Percentiles rank a stretch among this genome's conserved stretches.
phyloP scores from a whole-genome alignment of 2,888 invertebrate genomes.

The Aphidius colemani region DNA sequence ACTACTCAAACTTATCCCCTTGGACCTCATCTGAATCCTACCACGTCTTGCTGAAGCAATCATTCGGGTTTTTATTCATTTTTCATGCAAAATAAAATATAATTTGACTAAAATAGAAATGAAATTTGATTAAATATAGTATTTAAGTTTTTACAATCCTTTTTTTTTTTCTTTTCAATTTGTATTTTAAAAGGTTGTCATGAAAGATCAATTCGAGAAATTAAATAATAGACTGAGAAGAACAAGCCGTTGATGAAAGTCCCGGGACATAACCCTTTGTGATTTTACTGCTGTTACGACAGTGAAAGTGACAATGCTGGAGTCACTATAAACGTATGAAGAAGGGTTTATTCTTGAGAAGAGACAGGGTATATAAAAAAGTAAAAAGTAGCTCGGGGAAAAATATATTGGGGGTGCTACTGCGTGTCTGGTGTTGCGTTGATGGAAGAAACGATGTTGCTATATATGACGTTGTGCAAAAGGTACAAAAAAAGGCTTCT shows the following conservation, averaged over 20 bases:
- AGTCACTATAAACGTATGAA: background rate
- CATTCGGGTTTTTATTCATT: background rate
- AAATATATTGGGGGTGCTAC: background rate
- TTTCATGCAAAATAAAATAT: too few relatives aligned
- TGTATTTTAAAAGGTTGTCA: slow-evolving; percentile 29
- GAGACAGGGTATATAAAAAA: background rate
- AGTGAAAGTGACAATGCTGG: background rate
- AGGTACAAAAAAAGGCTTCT: slow-evolving; percentile 8
- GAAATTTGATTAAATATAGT: too few relatives aligned
- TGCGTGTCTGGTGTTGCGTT: slow-evolving; percentile 30
- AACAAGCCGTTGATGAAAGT: slow-evolving; percentile 41
- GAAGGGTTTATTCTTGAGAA: background rate
- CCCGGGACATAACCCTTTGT: slow-evolving; percentile 43
- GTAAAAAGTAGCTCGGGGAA: background rate
- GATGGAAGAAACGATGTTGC: slow-evolving; percentile 43
- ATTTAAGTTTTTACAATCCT: background rate
- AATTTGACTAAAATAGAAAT: too few relatives aligned
- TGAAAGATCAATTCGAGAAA: slow-evolving; percentile 29
- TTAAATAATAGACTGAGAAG: slow-evolving; percentile 22
- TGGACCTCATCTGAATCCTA: slow-evolving; percentile 28
- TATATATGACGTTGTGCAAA: background rate
- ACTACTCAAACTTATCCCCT: slow-evolving; percentile 19
- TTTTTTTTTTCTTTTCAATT: background rate
- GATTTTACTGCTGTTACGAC: slow-evolving; percentile 41
- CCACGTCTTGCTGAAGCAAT: slow-evolving; percentile 16